Conservation (phyloP, 2,113 vertebrate species). For the Indri indri region DNA sequence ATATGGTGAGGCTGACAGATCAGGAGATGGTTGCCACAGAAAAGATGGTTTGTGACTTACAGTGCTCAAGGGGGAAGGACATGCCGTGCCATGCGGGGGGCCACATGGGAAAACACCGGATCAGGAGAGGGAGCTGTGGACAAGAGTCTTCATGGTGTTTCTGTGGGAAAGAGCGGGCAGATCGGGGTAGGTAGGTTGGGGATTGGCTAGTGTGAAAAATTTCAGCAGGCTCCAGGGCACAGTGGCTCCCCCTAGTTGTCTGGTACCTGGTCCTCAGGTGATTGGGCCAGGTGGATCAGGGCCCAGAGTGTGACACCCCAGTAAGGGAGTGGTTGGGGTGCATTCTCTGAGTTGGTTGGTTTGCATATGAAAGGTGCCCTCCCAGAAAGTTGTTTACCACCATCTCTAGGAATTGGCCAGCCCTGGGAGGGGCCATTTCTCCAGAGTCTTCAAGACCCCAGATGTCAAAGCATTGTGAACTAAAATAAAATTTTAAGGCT, state of each 20-base stretch:
- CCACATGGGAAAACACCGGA: accelerated
- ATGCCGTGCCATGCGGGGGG: neutral
- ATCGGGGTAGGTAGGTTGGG: neutral
- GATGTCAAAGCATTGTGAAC: neutral
- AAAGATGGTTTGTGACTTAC: neutral
- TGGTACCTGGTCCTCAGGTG: neutral
- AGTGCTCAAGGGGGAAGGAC: neutral
- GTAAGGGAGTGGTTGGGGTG: too few species aligned
- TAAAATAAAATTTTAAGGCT: too few species aligned
- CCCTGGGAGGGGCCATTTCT: neutral
- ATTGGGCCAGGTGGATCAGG: neutral
- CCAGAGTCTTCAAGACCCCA: neutral
- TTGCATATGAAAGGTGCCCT: neutral
- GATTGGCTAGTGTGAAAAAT: too few species aligned
- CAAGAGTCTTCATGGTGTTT: neutral
- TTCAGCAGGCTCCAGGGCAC: neutral
- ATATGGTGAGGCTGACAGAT: neutral
- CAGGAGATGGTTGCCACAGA: neutral
- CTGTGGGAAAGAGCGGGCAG: neutral
- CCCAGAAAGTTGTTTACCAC: neutral
- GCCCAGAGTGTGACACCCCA: too few species aligned
- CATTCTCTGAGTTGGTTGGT: too few species aligned
- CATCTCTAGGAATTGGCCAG: neutral
- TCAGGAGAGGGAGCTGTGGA: neutral
- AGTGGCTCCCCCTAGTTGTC: too few species aligned